Conservation (phyloP, 2,113 vertebrate species). For the Climacteris rufus region DNA sequence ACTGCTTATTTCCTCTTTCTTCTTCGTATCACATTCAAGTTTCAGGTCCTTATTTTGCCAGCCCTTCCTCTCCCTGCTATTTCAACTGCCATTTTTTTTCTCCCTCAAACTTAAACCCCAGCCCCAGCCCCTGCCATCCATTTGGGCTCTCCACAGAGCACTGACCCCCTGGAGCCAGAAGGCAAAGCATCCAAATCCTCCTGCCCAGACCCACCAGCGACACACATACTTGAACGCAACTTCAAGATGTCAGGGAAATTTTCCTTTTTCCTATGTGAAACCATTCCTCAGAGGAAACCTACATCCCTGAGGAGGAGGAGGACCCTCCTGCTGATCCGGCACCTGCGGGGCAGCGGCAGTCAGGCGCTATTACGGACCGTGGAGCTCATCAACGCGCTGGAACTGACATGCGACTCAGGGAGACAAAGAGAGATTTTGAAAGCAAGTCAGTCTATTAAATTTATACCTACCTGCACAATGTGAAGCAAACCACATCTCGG, state of each 20-base stretch:
- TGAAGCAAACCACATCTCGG: constrained; percentile 54
- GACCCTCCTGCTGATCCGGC: not conserved
- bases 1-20: constrained; percentile 25
- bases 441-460: constrained; percentile 60
- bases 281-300: not conserved
- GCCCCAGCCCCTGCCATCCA: not conserved
- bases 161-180: fast-evolving
- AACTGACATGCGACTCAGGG: constrained; percentile 21
- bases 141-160: not conserved
- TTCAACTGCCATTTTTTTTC: not conserved
- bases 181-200: not conserved
- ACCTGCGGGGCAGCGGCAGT: constrained; percentile 1
- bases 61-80: not conserved
- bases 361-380: not conserved
- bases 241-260: not conserved
- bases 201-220: not conserved
- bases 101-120: not conserved
- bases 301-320: not conserved
- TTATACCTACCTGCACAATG: constrained; percentile 63
- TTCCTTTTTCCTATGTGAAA: not conserved
- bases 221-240: not conserved
- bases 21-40: not conserved
- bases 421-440: constrained; percentile 53
- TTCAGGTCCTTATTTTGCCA: constrained; percentile 23
- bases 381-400: constrained; percentile 6